Evolutionary conservation across 2,113 vertebrate species (phyloP).

Genomic region (Hemibagrus wyckioides): DNA sequence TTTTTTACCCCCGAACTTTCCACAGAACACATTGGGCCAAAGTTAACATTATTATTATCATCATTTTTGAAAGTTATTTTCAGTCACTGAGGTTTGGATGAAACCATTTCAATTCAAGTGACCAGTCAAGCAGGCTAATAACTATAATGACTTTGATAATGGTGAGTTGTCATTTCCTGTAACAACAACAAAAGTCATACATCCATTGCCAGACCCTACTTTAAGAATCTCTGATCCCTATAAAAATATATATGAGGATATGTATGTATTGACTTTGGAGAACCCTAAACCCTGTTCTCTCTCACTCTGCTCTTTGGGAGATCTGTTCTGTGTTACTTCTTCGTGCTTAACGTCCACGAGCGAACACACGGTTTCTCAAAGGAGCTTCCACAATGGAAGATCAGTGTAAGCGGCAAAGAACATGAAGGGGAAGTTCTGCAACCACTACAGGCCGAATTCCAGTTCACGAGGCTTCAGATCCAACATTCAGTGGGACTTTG

Average conservation of each 20-base stretch:
- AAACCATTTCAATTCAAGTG: neutral
- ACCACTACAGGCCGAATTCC: neutral
- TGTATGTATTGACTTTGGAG: neutral
- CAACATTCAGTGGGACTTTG: neutral
- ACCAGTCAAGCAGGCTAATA: neutral
- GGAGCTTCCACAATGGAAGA: neutral
- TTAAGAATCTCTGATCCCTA: neutral
- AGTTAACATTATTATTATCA: neutral
- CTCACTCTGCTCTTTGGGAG: constrained; percentile 13
- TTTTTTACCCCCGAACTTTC: neutral
- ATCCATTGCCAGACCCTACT: neutral
- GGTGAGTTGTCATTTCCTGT: neutral
- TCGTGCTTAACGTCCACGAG: neutral
- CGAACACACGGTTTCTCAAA: constrained; percentile 18
- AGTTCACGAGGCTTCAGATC: neutral
- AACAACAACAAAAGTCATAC: neutral
- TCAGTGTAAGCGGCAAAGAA: neutral
- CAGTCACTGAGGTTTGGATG: neutral
- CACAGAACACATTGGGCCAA: neutral
- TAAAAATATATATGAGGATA: neutral
- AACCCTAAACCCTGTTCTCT: neutral
- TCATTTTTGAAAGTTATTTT: neutral
- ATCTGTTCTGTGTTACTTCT: constrained; percentile 23
- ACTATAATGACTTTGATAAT: neutral
- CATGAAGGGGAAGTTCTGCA: neutral